These are phyloP conservation scores for Diaperis boleti DNA, from an alignment of 2,888 invertebrate genomes.

Conservation along the genomic window DNA sequence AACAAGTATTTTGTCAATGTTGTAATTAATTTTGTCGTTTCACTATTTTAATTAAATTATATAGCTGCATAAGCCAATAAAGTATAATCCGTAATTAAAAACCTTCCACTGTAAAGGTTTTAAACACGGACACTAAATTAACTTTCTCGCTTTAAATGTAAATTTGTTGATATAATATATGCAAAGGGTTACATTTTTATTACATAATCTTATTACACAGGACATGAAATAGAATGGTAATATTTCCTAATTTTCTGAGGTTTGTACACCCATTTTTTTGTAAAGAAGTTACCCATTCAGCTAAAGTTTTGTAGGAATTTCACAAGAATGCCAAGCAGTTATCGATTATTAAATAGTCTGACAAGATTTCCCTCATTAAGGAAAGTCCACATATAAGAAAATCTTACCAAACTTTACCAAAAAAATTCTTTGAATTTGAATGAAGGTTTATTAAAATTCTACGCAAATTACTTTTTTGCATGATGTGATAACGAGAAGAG, in stretches of 20 bases:
- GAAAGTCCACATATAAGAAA: conserved; percentile 2
- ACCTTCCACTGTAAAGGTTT: neutral
- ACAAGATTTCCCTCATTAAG: conserved; percentile 17
- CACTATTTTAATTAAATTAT: neutral
- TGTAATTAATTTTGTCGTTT: neutral
- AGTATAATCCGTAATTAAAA: conserved; percentile 20
- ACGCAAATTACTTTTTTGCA: neutral
- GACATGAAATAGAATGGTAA: too few relatives aligned
- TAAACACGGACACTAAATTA: conserved; percentile 22
- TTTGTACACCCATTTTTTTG: neutral
- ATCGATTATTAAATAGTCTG: conserved; percentile 19
- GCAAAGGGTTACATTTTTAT: neutral
- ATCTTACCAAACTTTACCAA: neutral
- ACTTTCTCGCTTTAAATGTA: conserved; percentile 26
- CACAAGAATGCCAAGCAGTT: conserved; percentile 17
- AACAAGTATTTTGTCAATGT: neutral
- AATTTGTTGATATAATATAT: conserved; percentile 24
- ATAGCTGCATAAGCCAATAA: conserved; percentile 3
- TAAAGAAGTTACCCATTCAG: neutral
- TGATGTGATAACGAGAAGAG: neutral
- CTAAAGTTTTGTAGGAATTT: conserved; percentile 26
- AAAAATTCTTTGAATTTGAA: neutral
- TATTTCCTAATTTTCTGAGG: too few relatives aligned
- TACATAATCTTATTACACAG: conserved; percentile 7
- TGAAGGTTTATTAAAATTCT: neutral